Evolutionary conservation across 2,113 vertebrate species (phyloP).

Genomic region (Rhegmatorhina hoffmannsi): DNA sequence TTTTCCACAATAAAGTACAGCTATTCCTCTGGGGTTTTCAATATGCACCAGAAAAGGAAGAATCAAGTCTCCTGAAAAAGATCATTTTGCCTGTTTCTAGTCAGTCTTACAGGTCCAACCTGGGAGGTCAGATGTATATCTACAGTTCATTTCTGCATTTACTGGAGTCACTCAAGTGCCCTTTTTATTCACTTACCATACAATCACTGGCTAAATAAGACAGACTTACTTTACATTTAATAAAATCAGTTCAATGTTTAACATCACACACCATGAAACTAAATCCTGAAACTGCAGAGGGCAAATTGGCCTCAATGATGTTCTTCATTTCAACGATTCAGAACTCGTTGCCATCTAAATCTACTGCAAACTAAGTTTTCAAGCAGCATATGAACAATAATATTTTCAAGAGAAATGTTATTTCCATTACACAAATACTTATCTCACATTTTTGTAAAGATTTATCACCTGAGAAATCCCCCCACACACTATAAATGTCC

Average conservation of each 20-base stretch:
- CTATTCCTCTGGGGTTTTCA: not conserved
- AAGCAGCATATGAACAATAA: not conserved
- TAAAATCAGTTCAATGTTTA: not conserved
- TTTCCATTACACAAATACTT: not conserved
- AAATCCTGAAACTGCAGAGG: not conserved
- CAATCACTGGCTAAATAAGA: not conserved
- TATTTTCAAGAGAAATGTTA: not conserved
- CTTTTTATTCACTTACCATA: not conserved
- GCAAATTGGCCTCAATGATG: not conserved
- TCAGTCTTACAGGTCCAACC: not conserved
- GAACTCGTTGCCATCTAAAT: not conserved
- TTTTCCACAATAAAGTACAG: not conserved
- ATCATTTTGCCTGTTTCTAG: not conserved
- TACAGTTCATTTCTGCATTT: not conserved
- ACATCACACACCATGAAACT: not conserved
- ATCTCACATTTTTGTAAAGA: not conserved
- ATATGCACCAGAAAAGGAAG: not conserved
- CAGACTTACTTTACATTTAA: not conserved
- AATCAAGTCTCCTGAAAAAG: not conserved
- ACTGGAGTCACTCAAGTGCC: not conserved
- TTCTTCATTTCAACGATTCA: not conserved
- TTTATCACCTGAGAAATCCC: not conserved
- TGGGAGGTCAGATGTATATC: not conserved
- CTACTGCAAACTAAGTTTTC: not conserved
- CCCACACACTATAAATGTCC: not conserved